A percentile compares a stretch with the other conserved stretches of the same genome.
Evolutionary conservation across 2,888 invertebrate genomes (phyloP).

Genomic region (Eurois occulta): DNA sequence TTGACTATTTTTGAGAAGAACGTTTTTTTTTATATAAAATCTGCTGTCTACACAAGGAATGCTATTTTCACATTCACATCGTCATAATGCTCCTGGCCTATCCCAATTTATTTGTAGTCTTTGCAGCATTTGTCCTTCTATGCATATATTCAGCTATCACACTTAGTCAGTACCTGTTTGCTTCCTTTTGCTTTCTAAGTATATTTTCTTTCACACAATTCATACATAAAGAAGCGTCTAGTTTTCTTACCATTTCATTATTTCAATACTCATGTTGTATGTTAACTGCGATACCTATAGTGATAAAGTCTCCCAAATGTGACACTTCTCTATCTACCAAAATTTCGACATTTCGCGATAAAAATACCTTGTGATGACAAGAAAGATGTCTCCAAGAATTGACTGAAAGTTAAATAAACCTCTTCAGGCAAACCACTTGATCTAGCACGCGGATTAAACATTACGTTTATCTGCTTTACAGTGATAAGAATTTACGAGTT

Average conservation of each 20-base stretch:
- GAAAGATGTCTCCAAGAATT: constrained; percentile 28
- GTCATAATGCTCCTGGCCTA: neutral
- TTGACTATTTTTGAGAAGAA: too few species aligned
- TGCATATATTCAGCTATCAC: neutral
- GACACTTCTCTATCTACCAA: constrained; percentile 8
- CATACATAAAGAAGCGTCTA: too few species aligned
- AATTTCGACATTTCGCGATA: constrained; percentile 33
- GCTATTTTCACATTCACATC: too few species aligned
- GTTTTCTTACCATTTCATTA: neutral
- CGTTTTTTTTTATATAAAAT: too few species aligned
- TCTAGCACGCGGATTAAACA: constrained; percentile 51
- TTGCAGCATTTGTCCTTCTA: neutral
- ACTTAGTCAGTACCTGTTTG: neutral
- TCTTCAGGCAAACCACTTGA: constrained; percentile 45
- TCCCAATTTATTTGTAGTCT: neutral
- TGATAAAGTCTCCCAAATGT: neutral
- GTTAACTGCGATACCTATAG: neutral
- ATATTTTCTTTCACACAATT: neutral
- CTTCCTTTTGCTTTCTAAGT: neutral
- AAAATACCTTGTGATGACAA: constrained; percentile 22
- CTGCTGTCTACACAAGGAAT: too few species aligned
- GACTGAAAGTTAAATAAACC: constrained; percentile 40
- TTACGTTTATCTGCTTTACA: constrained; percentile 42
- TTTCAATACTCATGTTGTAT: neutral
- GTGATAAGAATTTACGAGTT: constrained; percentile 62